Conservation (phyloP, 2,113 vertebrate genomes). For the Lamprotornis superbus region DNA sequence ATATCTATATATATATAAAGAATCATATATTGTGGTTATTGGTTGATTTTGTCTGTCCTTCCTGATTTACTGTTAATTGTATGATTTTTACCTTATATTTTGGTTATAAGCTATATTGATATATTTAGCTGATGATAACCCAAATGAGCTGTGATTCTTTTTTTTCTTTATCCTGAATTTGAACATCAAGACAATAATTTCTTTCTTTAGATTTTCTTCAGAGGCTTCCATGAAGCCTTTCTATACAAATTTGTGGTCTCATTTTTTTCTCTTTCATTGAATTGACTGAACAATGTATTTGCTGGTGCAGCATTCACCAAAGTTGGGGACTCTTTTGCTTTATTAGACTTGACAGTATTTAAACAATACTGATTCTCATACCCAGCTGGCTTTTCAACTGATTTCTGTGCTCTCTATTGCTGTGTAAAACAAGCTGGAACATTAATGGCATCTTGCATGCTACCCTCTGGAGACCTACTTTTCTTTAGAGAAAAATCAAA, state of each 20-base stretch:
- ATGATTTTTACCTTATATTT: neutral
- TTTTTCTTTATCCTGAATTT: neutral
- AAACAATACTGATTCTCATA: slow-evolving; percentile 49
- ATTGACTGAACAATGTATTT: neutral
- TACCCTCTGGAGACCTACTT: slow-evolving; percentile 3
- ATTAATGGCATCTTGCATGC: neutral
- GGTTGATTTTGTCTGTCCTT: neutral
- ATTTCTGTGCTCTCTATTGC: slow-evolving; percentile 15
- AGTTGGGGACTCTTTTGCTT: neutral
- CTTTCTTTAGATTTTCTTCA: neutral
- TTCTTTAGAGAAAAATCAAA: neutral
- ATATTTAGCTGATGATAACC: neutral
- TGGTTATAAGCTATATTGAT: neutral
- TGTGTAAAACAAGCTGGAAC: neutral
- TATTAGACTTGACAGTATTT: slow-evolving; percentile 52
- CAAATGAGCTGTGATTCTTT: neutral
- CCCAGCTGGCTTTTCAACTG: slow-evolving; percentile 29
- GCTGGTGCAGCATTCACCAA: neutral
- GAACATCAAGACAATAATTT: neutral
- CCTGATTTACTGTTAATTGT: neutral
- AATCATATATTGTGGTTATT: neutral
- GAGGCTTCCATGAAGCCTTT: neutral
- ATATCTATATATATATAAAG: neutral
- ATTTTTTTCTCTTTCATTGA: neutral
- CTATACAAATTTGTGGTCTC: neutral